phyloP scores from a whole-genome alignment of 2,888 invertebrate species.

The Netelia fuscicornis region DNA sequence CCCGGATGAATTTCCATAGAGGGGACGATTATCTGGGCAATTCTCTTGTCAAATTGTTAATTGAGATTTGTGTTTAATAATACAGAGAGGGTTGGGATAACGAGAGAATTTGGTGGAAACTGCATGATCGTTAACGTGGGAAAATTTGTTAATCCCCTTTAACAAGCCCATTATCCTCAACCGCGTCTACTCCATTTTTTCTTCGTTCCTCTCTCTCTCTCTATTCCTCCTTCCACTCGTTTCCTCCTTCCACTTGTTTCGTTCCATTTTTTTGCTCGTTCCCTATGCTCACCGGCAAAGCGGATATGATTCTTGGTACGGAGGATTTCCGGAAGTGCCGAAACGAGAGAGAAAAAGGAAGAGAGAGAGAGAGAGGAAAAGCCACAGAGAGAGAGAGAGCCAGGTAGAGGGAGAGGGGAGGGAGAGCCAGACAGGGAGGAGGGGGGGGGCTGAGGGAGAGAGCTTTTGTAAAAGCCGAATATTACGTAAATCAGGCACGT shows the following conservation, averaged over 20 bases:
- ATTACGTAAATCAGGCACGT: constrained; percentile 65
- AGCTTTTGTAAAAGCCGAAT: constrained; percentile 21
- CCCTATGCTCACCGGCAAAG: constrained; percentile 22
- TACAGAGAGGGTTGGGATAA: neutral
- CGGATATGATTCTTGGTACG: constrained; percentile 17
- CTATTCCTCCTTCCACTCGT: neutral
- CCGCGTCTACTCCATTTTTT: constrained; percentile 42
- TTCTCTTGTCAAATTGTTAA: constrained; percentile 21
- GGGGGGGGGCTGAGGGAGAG: neutral
- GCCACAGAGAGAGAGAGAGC: too few species aligned
- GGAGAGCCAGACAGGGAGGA: too few species aligned
- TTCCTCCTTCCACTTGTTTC: constrained; percentile 32
- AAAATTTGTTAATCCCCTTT: constrained; percentile 63
- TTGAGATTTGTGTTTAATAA: constrained; percentile 52
- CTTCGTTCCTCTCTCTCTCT: constrained; percentile 66
- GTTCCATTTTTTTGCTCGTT: constrained; percentile 55
- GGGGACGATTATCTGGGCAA: too few species aligned
- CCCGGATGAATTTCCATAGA: too few species aligned
- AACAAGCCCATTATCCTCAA: constrained; percentile 57
- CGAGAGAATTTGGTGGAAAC: neutral
- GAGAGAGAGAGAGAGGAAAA: neutral
- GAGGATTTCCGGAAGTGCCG: constrained; percentile 36
- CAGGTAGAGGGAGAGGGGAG: too few species aligned
- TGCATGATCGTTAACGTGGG: constrained; percentile 39
- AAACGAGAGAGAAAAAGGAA: neutral